Evolutionary conservation across 2,888 invertebrate genomes (phyloP), one percentile per base, ranked within the genome.

Genomic region (Sinohyriopsis cumingii): DNA sequence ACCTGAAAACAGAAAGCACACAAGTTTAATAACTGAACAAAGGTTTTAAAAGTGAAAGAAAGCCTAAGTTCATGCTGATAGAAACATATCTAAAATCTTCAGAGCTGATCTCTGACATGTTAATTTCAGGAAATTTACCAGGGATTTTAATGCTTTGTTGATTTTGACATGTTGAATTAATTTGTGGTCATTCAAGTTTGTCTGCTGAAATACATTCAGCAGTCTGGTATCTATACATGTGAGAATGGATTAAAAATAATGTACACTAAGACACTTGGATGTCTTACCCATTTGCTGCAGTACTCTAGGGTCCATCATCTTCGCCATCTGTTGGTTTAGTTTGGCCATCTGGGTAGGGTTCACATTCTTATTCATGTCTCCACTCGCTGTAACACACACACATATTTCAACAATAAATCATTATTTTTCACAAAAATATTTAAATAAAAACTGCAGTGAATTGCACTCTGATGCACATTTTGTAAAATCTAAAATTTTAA

Each of bases 301-400:
- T 80, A 99, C 96, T 72, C 98, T 92, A 0, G 99, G 99, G 91
- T 99, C 99, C 95, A 99, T 99, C 97, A 99, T 98, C 91, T 96
- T 97, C 9, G 99, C 98, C 98, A 99, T 99, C 92, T 99, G 98
- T 91, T 98, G 98, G 91, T 99, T 99, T 18, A 99, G 92, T 91
- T 98, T 98, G 0, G 97, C 96, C 97, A 99, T 99, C 92, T 99
- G 99, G 55, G 94, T 94, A 80, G 96, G 97, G 91, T 99, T 99
- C 0, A 99, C 97, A 91, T 99, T 99, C 91, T 98, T 99, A 5
- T 96, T 95, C 94, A 99, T 97, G 89, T 99, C 99, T 56, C 99
- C 99, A 70, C 97, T 96, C 92, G 72, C 18, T 67, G 63, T 20
- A 61, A 87, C 80, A 61, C 19, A 18, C 19, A 18, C 60, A 28